phyloP scores from a whole-genome alignment of 2,888 invertebrate genomes.

The Agrochola lota region DNA sequence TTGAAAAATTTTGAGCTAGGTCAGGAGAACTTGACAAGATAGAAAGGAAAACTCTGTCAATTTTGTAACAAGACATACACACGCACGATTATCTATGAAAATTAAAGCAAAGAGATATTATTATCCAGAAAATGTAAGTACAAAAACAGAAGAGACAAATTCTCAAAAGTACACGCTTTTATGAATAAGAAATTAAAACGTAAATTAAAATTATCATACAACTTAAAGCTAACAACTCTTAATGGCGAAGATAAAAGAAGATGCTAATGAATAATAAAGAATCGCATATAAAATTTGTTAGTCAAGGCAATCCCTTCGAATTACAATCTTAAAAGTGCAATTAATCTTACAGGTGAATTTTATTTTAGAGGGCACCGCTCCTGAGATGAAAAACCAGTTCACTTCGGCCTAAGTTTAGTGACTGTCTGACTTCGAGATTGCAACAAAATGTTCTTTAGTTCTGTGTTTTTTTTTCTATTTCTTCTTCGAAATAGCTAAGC shows the following conservation, averaged over 20 bases:
- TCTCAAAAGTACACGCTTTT: constrained; percentile 5
- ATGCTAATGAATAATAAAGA: constrained; percentile 39
- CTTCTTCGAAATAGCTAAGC: constrained; percentile 56
- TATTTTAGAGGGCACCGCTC: constrained; percentile 49
- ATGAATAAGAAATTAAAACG: constrained; percentile 14
- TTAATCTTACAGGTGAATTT: constrained; percentile 57
- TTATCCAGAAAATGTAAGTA: not conserved
- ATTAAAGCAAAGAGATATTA: not conserved
- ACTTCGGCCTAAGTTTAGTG: constrained; percentile 26
- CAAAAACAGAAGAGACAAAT: constrained; percentile 4
- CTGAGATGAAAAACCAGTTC: constrained; percentile 58
- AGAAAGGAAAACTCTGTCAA: not conserved
- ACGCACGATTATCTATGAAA: not conserved
- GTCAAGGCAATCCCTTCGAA: constrained; percentile 28
- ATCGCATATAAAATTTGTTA: constrained; percentile 37
- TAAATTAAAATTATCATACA: constrained; percentile 43
- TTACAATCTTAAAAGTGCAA: constrained; percentile 44
- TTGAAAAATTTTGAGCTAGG: not conserved
- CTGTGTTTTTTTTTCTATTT: constrained; percentile 54
- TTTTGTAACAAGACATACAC: not conserved
- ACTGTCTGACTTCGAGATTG: constrained; percentile 27
- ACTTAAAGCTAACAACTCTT: constrained; percentile 24
- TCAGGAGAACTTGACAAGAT: not conserved
- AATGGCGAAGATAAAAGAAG: constrained; percentile 40
- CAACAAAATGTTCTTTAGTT: constrained; percentile 48